These are phyloP conservation scores for Stichodactyla mertensii DNA, from an alignment of 64 coral and sea anemone genomes.

Conservation along the genomic window DNA sequence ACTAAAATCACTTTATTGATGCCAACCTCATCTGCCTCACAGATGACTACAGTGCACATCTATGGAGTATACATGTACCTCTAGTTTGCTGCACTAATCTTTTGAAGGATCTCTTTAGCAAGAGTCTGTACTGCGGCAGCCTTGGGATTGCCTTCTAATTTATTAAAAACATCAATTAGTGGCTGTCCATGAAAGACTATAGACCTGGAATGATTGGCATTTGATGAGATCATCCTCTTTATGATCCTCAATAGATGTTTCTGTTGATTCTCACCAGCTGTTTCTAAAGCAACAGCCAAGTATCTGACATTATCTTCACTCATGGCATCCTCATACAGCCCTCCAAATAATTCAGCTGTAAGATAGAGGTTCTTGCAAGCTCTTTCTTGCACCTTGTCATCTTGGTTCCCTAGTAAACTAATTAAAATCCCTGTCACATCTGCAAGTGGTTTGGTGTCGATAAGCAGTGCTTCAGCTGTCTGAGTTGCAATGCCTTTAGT, in stretches of 20 bases:
- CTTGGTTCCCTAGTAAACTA: slow-evolving; percentile 65
- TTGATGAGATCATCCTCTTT: slow-evolving; percentile 79
- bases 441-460: slow-evolving; percentile 79
- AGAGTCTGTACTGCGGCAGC: slow-evolving; percentile 36
- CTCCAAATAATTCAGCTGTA: slow-evolving; percentile 87
- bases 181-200: slow-evolving; percentile 19
- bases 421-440: slow-evolving; percentile 87
- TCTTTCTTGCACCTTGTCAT: slow-evolving; percentile 69
- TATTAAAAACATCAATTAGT: slow-evolving; percentile 49
- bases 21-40: too few species aligned
- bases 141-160: slow-evolving; percentile 19
- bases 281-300: slow-evolving; percentile 68
- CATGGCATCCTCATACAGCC: slow-evolving; percentile 72
- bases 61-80: background rate
- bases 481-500: slow-evolving; percentile 39
- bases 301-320: slow-evolving; percentile 63
- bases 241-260: slow-evolving; percentile 89
- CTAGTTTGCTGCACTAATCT: slow-evolving; percentile 25
- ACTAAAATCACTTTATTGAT: too few species aligned
- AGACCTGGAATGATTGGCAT: slow-evolving; percentile 26
- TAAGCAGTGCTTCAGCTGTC: slow-evolving; percentile 62
- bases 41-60: too few species aligned
- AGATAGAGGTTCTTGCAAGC: slow-evolving; percentile 76
- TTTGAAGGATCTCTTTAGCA: slow-evolving; percentile 55
- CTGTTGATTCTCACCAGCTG: slow-evolving; percentile 57